Evolutionary conservation across 2,113 vertebrate species (phyloP), one percentile per base, ranked within the genome.

Genomic region (Corydoras maculifer): DNA sequence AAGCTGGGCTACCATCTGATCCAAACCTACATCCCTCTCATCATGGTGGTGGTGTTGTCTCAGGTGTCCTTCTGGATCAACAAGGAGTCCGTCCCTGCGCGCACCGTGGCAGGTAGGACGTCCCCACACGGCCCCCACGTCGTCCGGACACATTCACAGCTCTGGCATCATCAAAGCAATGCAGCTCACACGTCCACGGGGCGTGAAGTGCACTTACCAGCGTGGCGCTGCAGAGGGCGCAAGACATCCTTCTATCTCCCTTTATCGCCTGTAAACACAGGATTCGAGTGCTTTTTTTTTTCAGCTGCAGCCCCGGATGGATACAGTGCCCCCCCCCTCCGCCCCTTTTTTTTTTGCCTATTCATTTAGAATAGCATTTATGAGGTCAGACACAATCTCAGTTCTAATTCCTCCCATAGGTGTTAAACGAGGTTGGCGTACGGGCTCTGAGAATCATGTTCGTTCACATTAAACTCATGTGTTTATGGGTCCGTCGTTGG

Each of bases 11-110:
- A 90, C 81, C 92, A 89, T 82, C 85, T 94, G 78, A 91, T 92
- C 81, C 88, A 93, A 80, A 93, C 88, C 25, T 91, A 91, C 70
- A 84, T 89, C 81, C 89, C 89, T 71, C 87, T 90, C 77, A 92
- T 92, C 82, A 93, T 92, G 88, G 87, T 87, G 53, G 88, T 93
- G 5, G 90, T 91, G 75, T 82, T 94, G 79, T 95, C 92, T 69
- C 88, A 95, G 82, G 87, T 92, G 75, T 85, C 87, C 3, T 92
- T 91, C 81, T 91, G 87, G 92, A 92, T 92, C 85, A 92, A 93
- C 85, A 92, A 94, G 84, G 92, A 91, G 79, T 92, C 90, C 31
- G 87, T 93, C 74, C 91, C 88, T 70, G 88, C 85, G 58, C 91
- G 90, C 81, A 91, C 90, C 1, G 90, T 92, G 62, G 86, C 87